Evolutionary conservation across 2,797 vertebrate genomes (phyloP), one percentile per base, ranked within the genome.

Genomic region (Neomorphus geoffroyi): DNA sequence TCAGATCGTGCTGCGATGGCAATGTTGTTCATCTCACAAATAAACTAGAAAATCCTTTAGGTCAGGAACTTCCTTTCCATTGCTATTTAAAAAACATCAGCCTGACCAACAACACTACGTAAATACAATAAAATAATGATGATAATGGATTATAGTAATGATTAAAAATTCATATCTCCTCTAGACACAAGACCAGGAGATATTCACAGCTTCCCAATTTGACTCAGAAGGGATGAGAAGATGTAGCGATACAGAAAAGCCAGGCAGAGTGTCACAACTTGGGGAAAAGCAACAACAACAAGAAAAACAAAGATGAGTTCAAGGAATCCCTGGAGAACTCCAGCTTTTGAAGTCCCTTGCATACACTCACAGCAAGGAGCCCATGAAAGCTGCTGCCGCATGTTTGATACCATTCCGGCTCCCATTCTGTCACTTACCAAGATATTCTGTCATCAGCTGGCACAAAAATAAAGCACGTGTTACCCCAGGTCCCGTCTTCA

Each of bases 291-390:
- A 75, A 80, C 67, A 93, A 73, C 82, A 95, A 84, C 48, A 86
- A 86, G 35, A 72, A 86, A 94, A 92, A 67, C 70, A 91, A 91
- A 82, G 78, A n/a, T 1, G 3, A 90, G 80, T 85, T 96, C 70
- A 90, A 95, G 93, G 84, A 95, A 88, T 95, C 95, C 92, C 95
- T 93, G 91, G 91, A 91, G 94, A 94, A 61, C 48, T 77, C 26
- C 70, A 85, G 73, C 77, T 80, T 96, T 96, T 97, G 96, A 96
- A 94, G 94, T 94, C 32, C 64, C 73, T 83, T 43, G 56, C 54
- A 66, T 71, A 83, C 79, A 71, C 43, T 69, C n/a, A 7, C 83
- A 92, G 93, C 24, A 33, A 95, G 95, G 70, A 88, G 73, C 66
- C 65, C 0, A 7, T 93, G 93, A 84, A 96, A 96, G 96, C 95